Percentiles rank a stretch among this genome's conserved stretches.
Conservation (phyloP, 2,888 invertebrate genomes). For the Ditylenchus weischeri region DNA sequence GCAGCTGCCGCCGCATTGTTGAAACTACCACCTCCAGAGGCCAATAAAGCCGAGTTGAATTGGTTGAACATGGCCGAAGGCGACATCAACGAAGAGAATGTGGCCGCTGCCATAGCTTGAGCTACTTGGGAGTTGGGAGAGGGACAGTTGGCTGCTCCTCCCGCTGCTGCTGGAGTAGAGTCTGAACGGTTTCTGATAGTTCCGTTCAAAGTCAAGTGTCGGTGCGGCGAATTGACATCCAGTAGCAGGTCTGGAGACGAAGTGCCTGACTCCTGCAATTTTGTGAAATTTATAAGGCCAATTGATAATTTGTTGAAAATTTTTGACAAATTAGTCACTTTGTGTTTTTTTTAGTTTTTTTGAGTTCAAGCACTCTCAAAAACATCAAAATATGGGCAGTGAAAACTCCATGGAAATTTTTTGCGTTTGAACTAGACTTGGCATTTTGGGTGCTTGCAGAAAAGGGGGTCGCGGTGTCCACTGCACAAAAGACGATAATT, state of each 20-base stretch:
- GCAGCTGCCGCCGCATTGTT: slow-evolving; percentile 15
- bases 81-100: slow-evolving; percentile 62
- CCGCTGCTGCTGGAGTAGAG: not conserved
- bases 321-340: no score
- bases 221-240: slow-evolving; percentile 37
- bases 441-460: no score
- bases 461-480: no score
- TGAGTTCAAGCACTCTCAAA: no score
- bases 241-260: slow-evolving; percentile 46
- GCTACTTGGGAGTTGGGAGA: slow-evolving; percentile 2
- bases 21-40: not conserved
- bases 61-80: slow-evolving; percentile 10
- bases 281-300: no score
- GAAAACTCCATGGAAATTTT: no score
- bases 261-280: slow-evolving; percentile 44
- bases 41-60: slow-evolving; percentile 8
- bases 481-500: no score
- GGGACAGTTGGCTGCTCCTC: not conserved
- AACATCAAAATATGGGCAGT: no score
- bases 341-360: no score
- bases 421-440: no score
- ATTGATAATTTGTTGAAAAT: no score
- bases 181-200: not conserved
- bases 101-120: slow-evolving; percentile 60
- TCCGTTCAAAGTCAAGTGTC: slow-evolving; percentile 24